Base-by-base conservation (phyloP, 2,113 vertebrate species). In the Oostethus manadensis region DNA sequence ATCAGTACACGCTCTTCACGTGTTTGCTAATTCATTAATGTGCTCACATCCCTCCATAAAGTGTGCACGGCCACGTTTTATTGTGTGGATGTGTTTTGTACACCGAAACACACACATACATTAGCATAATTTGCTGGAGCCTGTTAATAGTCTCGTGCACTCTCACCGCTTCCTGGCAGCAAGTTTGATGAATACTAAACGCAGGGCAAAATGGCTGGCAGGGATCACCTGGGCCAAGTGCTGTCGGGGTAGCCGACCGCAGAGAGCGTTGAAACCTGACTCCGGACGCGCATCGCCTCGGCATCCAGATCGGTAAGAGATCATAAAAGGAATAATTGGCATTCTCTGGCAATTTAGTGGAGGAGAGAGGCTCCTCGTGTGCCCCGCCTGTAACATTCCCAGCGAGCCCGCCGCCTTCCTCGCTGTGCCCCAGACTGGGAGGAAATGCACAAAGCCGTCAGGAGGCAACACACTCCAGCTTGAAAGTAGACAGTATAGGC, bases 121-220 rank as follows among this genome's bases (percentile, higher is more conserved):
- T 64, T 58, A 44, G 49, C 62, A 46, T 43, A 58, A 56, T 73
- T 73, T 79, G 69, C 63, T 65, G 38, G 62, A 51, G 56, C 51
- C 60, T 3, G 16, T 65, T 73, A 66, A 68, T 58, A 69, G 55
- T 42, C 14, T 22, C 47, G 38, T 23, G 33, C 69, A 51, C 50
- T 23, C 55, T 33, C 66, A 56, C 48, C 44, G 66, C 60, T 75
- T 66, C 58, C 51, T 83, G 81, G 81, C 74, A 74, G 80, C 7
- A 16, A 71, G 80, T 84, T 84, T 80, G 84, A 84, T 84, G 77
- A 85, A 83, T 80, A 68, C 71, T 82, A 84, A 88, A 84, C 63
- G 74, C 77, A 71, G 78, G 77, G 81, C 71, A 84, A 83, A 84
- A 84, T 78, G 83, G 83, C 76, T 84, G 82, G 78, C 80, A 80